A percentile compares a stretch with the other conserved stretches of the same genome.
Conservation (phyloP, 2,888 invertebrate species). For the Apamea monoglypha region DNA sequence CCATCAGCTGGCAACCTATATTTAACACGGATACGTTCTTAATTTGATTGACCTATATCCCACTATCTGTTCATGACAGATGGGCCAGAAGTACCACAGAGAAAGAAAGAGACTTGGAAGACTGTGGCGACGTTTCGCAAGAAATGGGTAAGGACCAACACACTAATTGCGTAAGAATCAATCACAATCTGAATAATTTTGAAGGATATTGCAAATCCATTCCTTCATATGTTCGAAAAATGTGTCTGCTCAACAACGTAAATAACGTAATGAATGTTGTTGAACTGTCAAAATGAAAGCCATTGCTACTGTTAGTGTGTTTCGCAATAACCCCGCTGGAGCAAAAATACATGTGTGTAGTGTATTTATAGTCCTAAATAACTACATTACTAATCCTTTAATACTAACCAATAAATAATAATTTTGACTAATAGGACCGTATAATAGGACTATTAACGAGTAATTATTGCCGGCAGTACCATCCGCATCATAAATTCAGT, state of each 20-base stretch:
- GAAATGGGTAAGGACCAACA: too few relatives aligned
- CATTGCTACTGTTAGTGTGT: too few relatives aligned
- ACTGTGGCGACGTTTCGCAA: neutral
- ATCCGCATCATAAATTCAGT: constrained; percentile 50
- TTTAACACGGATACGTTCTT: constrained; percentile 31
- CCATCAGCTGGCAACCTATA: constrained; percentile 26
- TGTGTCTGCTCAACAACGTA: too few relatives aligned
- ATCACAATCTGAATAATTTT: too few relatives aligned
- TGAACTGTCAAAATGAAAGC: too few relatives aligned
- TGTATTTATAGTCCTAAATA: neutral
- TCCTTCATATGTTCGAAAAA: too few relatives aligned
- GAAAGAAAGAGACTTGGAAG: neutral
- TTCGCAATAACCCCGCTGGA: too few relatives aligned
- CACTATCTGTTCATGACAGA: constrained; percentile 8
- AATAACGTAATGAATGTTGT: too few relatives aligned
- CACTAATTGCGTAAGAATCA: too few relatives aligned
- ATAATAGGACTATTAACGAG: constrained; percentile 20
- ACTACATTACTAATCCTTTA: neutral
- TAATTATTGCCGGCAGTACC: constrained; percentile 33
- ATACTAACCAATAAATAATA: constrained; percentile 16
- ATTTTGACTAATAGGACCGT: constrained; percentile 9
- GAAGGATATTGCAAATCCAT: too few relatives aligned
- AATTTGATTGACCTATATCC: constrained; percentile 38
- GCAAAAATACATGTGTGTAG: neutral
- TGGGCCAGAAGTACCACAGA: neutral